Percentiles rank a stretch among this genome's conserved stretches.
Conservation (phyloP, 2,797 vertebrate species). For the Lophura swinhoii region DNA sequence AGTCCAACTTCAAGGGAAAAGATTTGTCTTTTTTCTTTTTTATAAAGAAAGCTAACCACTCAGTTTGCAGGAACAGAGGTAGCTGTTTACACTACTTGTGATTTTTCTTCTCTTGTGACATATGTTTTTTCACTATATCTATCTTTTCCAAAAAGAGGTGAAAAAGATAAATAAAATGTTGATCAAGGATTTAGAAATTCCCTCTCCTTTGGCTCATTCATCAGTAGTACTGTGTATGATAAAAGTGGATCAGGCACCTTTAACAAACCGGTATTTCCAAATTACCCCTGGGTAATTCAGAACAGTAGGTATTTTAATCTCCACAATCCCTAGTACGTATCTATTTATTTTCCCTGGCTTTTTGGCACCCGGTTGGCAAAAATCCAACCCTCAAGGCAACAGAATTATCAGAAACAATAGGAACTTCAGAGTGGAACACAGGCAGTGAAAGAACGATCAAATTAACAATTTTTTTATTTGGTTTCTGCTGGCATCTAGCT, state of each 20-base stretch:
- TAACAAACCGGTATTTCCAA: conserved; percentile 47
- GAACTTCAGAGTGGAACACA: conserved; percentile 47
- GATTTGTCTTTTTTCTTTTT: neutral
- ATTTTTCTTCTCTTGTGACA: neutral
- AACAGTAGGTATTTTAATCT: conserved; percentile 63
- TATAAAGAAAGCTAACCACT: neutral
- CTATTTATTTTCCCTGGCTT: conserved; percentile 71
- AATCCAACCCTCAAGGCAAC: conserved; percentile 40
- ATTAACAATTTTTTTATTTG: conserved; percentile 22
- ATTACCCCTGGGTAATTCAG: conserved; percentile 50
- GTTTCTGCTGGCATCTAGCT: conserved; percentile 53
- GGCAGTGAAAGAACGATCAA: conserved; percentile 46
- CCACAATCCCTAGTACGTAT: conserved; percentile 45
- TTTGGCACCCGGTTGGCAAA: conserved; percentile 61
- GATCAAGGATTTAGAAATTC: neutral
- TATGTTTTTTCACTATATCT: neutral
- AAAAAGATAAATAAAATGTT: neutral
- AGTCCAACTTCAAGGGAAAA: neutral
- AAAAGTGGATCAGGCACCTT: conserved; percentile 36
- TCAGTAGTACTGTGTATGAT: conserved; percentile 19
- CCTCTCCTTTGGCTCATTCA: conserved; percentile 3
- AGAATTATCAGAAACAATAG: conserved; percentile 53
- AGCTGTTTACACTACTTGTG: neutral
- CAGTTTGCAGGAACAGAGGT: neutral
- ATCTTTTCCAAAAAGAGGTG: neutral